These are phyloP conservation scores for Lota lota DNA, from an alignment of 2,113 vertebrate genomes.

Conservation along the genomic window DNA sequence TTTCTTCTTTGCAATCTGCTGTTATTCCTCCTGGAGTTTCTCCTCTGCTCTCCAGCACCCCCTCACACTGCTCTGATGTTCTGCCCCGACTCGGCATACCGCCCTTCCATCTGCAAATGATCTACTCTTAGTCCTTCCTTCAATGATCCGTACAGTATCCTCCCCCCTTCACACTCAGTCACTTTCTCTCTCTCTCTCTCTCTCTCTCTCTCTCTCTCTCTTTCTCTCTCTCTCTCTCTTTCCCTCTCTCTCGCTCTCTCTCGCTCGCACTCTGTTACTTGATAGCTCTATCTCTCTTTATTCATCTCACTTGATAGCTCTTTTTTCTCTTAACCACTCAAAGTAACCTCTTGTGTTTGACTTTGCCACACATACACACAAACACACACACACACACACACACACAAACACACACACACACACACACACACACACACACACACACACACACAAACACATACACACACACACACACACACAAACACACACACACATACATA, in stretches of 20 bases:
- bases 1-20: too few species aligned
- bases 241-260: too few species aligned
- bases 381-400: conserved; percentile 10
- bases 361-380: background rate
- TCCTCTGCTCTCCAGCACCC: too few species aligned
- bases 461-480: conserved; percentile 13
- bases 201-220: background rate
- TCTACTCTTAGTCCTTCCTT: too few species aligned
- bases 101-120: too few species aligned
- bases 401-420: conserved; percentile 12
- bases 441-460: conserved; percentile 7
- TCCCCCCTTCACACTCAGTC: background rate
- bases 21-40: too few species aligned
- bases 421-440: conserved; percentile 16
- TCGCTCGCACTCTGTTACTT: background rate
- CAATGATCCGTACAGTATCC: too few species aligned
- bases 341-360: too few species aligned
- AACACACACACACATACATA: conserved; percentile 19
- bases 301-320: too few species aligned
- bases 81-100: too few species aligned
- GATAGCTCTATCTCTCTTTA: background rate
- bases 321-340: too few species aligned
- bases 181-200: background rate
- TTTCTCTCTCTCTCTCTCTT: background rate
- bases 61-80: background rate